These are phyloP conservation scores for Leptosomus discolor DNA, from an alignment of 2,113 vertebrate genomes.

Conservation along the genomic window DNA sequence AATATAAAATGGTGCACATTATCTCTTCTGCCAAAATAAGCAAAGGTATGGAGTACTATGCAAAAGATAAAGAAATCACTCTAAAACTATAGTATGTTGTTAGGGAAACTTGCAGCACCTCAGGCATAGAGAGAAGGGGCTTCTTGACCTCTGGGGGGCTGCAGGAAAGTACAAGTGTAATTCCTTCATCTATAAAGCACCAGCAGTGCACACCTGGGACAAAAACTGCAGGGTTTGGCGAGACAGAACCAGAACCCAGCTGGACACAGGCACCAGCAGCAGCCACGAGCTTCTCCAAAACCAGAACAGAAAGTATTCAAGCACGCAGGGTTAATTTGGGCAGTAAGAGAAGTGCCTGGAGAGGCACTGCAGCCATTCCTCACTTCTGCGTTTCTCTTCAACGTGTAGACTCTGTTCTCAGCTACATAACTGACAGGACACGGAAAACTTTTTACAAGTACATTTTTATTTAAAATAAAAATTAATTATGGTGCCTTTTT, in stretches of 20 bases:
- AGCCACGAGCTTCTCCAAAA: background rate
- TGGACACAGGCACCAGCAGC: accelerated
- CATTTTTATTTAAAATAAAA: conserved; percentile 96
- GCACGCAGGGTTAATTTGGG: background rate
- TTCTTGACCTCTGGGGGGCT: background rate
- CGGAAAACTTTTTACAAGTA: conserved; percentile 75
- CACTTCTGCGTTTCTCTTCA: background rate
- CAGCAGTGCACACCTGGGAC: background rate
- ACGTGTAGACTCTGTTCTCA: background rate
- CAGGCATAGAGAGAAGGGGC: background rate
- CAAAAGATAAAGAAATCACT: background rate
- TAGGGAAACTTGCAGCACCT: background rate
- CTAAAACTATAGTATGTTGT: background rate
- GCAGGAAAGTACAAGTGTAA: background rate
- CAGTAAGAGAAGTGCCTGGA: background rate
- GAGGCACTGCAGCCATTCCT: background rate
- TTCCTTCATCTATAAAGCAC: background rate
- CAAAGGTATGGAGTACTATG: background rate
- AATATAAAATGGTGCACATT: background rate
- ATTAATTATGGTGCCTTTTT: conserved; percentile 78
- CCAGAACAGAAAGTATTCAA: background rate
- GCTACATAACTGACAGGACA: background rate
- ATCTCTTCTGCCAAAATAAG: background rate
- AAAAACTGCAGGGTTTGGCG: background rate
- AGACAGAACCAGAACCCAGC: background rate